These are phyloP conservation scores for Thamnophis elegans DNA, from an alignment of 2,797 vertebrate genomes.

Conservation along the genomic window DNA sequence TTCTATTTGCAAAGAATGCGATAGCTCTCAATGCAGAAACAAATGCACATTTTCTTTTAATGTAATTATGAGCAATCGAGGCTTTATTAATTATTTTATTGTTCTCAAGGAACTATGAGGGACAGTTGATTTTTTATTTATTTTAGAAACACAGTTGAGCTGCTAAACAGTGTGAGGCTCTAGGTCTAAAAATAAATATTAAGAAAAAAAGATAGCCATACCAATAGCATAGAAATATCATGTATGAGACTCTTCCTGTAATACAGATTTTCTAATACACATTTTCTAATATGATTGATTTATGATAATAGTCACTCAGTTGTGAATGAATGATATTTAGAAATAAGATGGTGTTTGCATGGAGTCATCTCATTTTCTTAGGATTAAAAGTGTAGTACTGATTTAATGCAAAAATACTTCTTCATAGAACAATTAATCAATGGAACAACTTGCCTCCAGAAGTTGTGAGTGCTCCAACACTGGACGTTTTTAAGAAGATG, in stretches of 20 bases:
- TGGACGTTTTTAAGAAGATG: too few species aligned
- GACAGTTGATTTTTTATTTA: neutral
- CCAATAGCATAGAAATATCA: neutral
- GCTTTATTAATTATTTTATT: neutral
- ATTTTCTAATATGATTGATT: neutral
- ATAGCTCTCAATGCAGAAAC: neutral
- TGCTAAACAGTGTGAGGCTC: neutral
- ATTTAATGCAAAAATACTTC: neutral
- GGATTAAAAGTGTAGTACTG: neutral
- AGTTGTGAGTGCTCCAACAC: too few species aligned
- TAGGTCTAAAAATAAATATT: neutral
- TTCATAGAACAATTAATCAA: too few species aligned
- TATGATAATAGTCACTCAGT: neutral
- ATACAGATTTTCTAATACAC: too few species aligned
- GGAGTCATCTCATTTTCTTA: neutral
- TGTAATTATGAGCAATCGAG: neutral
- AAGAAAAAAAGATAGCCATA: neutral
- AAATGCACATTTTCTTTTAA: neutral
- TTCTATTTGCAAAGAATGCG: neutral
- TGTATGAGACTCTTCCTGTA: neutral
- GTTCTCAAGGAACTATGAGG: neutral
- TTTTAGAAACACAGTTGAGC: neutral
- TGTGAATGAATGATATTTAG: neutral
- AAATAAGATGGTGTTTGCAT: neutral
- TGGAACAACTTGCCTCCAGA: too few species aligned